phyloP scores from a whole-genome alignment of 2,888 invertebrate species.

The Caradrina kadenii region DNA sequence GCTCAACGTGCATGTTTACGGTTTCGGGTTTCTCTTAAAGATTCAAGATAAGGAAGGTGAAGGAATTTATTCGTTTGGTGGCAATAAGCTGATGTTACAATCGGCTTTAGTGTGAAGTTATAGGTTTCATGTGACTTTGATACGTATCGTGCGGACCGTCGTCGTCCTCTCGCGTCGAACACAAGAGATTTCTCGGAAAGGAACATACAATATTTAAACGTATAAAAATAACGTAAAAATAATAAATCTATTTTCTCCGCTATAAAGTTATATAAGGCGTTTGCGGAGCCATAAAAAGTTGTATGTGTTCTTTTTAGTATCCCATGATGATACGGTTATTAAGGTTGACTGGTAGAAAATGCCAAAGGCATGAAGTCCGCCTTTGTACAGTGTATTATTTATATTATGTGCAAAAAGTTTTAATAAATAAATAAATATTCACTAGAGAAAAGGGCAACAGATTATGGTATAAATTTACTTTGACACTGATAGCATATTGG shows the following conservation, averaged over 20 bases:
- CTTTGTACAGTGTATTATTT: too few relatives aligned
- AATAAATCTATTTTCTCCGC: slow-evolving; percentile 59
- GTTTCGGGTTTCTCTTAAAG: slow-evolving; percentile 89
- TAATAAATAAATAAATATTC: too few relatives aligned
- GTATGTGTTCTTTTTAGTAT: slow-evolving; percentile 56
- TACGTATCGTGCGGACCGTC: slow-evolving; percentile 66
- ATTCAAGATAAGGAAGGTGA: slow-evolving; percentile 84
- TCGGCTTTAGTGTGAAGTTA: slow-evolving; percentile 82
- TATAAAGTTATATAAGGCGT: slow-evolving; percentile 52
- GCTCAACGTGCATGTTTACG: slow-evolving; percentile 88
- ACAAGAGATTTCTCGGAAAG: slow-evolving; percentile 29
- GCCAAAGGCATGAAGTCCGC: too few relatives aligned
- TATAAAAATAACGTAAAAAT: slow-evolving; percentile 45
- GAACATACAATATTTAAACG: slow-evolving; percentile 42
- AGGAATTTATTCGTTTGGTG: slow-evolving; percentile 88
- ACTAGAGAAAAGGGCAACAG: slow-evolving; percentile 39
- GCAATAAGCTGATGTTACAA: slow-evolving; percentile 88
- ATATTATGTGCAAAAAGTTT: too few relatives aligned
- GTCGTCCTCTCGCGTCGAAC: slow-evolving; percentile 39
- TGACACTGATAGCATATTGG: slow-evolving; percentile 58
- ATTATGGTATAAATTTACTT: slow-evolving; percentile 40
- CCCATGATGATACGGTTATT: slow-evolving; percentile 54
- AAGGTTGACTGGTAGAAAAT: too few relatives aligned
- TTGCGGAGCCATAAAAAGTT: slow-evolving; percentile 58
- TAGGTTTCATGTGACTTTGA: slow-evolving; percentile 76